phyloP scores from a whole-genome alignment of 2,797 vertebrate species.

The Paedocypris micromegethes region DNA sequence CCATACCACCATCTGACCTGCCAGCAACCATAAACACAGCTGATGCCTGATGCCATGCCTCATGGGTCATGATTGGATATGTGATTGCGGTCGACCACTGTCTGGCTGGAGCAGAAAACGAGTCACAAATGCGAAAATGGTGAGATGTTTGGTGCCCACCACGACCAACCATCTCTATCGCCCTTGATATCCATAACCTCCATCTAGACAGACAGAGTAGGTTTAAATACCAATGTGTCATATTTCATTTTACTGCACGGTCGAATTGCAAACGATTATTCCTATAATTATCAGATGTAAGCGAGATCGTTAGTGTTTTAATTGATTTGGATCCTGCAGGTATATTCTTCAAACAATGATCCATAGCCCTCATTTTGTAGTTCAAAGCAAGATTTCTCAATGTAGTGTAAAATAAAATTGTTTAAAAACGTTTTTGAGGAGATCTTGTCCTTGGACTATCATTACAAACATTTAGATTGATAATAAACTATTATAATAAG shows the following conservation, averaged over 20 bases:
- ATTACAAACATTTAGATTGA: too few species aligned
- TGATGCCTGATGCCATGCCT: conserved; percentile 36
- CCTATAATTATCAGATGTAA: conserved; percentile 20
- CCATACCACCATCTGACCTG: not conserved
- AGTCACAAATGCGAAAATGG: not conserved
- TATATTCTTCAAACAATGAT: conserved; percentile 34
- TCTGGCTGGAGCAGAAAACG: conserved; percentile 12
- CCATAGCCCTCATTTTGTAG: conserved; percentile 2
- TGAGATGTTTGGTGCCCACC: not conserved
- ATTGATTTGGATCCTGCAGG: conserved; percentile 36
- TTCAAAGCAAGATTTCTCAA: too few species aligned
- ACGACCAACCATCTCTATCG: conserved; percentile 3
- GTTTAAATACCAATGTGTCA: conserved; percentile 3
- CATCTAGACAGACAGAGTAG: not conserved
- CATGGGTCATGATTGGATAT: conserved; percentile 28
- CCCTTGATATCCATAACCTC: conserved; percentile 9
- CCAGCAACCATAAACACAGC: conserved; percentile 30
- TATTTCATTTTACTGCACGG: conserved; percentile 23
- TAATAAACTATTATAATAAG: too few species aligned
- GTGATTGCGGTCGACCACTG: conserved; percentile 28
- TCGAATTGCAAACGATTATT: conserved; percentile 18
- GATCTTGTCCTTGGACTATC: too few species aligned
- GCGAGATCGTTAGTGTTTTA: conserved; percentile 16
- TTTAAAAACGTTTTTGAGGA: too few species aligned
- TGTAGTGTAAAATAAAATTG: too few species aligned